A percentile compares a stretch with the other conserved stretches of the same genome.
Evolutionary conservation across 2,888 invertebrate genomes (phyloP).

Genomic region (Saturnia japonica): DNA sequence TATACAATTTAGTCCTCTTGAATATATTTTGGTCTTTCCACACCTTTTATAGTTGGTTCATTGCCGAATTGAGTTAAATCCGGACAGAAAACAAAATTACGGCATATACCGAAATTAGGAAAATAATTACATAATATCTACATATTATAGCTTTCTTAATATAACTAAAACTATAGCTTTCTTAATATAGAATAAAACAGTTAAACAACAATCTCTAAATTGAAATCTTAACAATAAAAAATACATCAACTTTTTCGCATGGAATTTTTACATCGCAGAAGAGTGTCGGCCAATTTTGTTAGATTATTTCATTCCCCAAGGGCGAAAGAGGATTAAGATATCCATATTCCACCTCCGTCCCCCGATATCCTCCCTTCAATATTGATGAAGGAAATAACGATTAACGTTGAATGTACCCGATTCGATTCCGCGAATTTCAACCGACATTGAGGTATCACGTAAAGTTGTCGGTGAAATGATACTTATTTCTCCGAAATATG

Average conservation of each 20-base stretch:
- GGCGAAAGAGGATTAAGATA: slow-evolving; percentile 42
- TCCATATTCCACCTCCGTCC: slow-evolving; percentile 20
- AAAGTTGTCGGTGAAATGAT: slow-evolving; percentile 2
- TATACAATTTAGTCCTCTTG: too few relatives aligned
- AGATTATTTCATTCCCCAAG: slow-evolving; percentile 52
- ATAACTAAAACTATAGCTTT: too few relatives aligned
- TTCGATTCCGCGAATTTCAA: slow-evolving; percentile 9
- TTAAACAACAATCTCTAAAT: not conserved
- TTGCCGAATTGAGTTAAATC: too few relatives aligned
- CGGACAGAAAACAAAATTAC: too few relatives aligned
- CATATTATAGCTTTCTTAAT: too few relatives aligned
- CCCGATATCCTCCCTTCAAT: slow-evolving; percentile 24
- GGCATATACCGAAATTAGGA: too few relatives aligned
- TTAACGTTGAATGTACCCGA: slow-evolving; percentile 22
- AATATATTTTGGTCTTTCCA: too few relatives aligned
- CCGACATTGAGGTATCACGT: slow-evolving; percentile 1
- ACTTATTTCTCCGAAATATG: not conserved
- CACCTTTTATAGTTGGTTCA: too few relatives aligned
- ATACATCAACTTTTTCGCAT: not conserved
- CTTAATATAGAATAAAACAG: too few relatives aligned
- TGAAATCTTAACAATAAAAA: not conserved
- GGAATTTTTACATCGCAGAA: slow-evolving; percentile 29
- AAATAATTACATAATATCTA: too few relatives aligned
- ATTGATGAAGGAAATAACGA: slow-evolving; percentile 31
- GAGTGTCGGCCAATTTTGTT: slow-evolving; percentile 49